These are phyloP conservation scores for Lacerta bilineata DNA, from an alignment of 2,797 vertebrate species.

Conservation along the genomic window DNA sequence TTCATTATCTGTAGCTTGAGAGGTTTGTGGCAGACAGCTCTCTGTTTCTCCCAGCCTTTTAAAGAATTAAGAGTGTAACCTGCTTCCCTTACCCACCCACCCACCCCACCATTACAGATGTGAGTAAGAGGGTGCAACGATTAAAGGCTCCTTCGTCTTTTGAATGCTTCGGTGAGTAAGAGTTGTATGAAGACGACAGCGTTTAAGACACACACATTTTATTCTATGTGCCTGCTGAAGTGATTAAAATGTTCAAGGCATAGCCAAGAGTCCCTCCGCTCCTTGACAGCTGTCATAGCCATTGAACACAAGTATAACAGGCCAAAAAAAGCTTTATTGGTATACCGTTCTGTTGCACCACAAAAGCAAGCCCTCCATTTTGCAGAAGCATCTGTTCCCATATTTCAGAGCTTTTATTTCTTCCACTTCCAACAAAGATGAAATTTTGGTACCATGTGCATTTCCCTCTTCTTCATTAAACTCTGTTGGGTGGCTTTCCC, in stretches of 20 bases:
- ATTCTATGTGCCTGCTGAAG: conserved; percentile 65
- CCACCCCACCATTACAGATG: conserved; percentile 53
- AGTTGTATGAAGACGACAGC: conserved; percentile 34
- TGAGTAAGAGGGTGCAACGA: conserved; percentile 43
- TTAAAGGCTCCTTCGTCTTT: conserved; percentile 56
- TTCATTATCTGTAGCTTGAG: conserved; percentile 68
- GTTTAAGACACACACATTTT: conserved; percentile 72
- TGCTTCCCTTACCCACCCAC: conserved; percentile 1
- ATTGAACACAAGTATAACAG: conserved; percentile 78
- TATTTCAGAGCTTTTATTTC: conserved; percentile 65
- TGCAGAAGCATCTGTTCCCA: conserved; percentile 78
- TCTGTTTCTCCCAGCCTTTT: conserved; percentile 71
- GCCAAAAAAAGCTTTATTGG: conserved; percentile 79
- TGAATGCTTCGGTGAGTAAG: conserved; percentile 68
- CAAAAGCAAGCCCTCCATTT: conserved; percentile 66
- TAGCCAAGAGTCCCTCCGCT: conserved; percentile 77
- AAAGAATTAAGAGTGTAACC: conserved; percentile 56
- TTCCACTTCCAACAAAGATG: conserved; percentile 49
- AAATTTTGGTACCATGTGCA: conserved; percentile 46
- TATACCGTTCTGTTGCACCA: conserved; percentile 69
- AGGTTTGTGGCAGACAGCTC: conserved; percentile 52
- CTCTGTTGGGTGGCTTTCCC: conserved; percentile 51
- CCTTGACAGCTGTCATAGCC: conserved; percentile 84
- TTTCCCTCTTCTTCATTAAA: conserved; percentile 53
- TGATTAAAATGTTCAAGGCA: conserved; percentile 81